These are phyloP conservation scores for Samia ricini DNA, from an alignment of 1,140 invertebrate species.

Conservation along the genomic window DNA sequence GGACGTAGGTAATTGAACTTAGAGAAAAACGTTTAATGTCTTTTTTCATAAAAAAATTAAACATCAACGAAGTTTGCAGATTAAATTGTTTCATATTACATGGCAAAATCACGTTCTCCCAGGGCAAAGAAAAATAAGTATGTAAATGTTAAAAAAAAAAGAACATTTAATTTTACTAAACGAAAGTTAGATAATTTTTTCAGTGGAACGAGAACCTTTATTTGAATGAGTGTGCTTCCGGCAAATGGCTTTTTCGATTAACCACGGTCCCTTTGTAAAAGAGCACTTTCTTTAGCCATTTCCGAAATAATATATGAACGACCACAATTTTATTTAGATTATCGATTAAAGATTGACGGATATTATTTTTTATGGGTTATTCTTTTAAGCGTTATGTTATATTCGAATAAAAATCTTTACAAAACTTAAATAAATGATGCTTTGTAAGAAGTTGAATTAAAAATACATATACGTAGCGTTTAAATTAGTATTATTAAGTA, in stretches of 20 bases:
- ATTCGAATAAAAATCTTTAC: no score
- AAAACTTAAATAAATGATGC: no score
- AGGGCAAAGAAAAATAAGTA: background rate
- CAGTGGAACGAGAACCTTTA: background rate
- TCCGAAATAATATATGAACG: background rate
- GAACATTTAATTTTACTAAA: background rate
- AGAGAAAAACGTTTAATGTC: slow-evolving; percentile 4
- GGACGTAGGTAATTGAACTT: slow-evolving; percentile 4
- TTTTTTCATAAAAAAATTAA: slow-evolving; percentile 1
- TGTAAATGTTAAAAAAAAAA: background rate
- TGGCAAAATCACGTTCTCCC: background rate
- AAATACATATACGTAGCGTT: no score
- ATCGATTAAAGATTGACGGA: background rate
- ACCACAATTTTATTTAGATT: background rate
- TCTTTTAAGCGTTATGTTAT: no score
- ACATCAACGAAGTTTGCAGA: background rate
- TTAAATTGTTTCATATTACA: background rate
- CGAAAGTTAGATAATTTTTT: background rate
- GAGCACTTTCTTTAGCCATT: background rate
- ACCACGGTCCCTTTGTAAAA: background rate
- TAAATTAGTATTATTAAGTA: no score
- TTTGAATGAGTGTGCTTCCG: background rate
- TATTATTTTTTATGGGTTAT: no score
- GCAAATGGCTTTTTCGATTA: background rate
- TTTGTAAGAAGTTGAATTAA: no score